These are phyloP conservation scores for Mylabris sibirica DNA, from an alignment of 2,888 invertebrate species.

Conservation along the genomic window DNA sequence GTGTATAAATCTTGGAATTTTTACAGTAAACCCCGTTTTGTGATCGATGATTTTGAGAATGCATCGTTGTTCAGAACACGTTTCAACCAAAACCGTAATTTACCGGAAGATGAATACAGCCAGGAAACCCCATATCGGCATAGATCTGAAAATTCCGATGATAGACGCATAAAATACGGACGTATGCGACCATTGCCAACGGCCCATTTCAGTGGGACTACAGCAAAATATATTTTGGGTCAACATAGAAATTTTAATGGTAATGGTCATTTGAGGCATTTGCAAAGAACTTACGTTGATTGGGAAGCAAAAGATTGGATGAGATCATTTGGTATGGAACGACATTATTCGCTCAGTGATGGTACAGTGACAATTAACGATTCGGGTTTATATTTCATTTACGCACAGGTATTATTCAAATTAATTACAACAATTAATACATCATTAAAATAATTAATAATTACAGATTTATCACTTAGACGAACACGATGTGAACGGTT, in stretches of 20 bases:
- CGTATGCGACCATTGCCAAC: conserved; percentile 63
- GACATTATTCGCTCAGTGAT: conserved; percentile 67
- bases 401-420: conserved; percentile 69
- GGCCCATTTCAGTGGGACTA: conserved; percentile 71
- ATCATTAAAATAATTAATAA: conserved; percentile 2
- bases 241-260: conserved; percentile 69
- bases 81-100: conserved; percentile 28
- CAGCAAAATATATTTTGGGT: conserved; percentile 66
- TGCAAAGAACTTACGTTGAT: conserved; percentile 70
- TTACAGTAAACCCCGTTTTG: background rate
- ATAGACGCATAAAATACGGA: conserved; percentile 35
- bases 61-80: conserved; percentile 35
- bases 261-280: conserved; percentile 73
- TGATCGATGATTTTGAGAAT: conserved; percentile 24
- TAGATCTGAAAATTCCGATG: conserved; percentile 38
- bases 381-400: conserved; percentile 77
- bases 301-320: conserved; percentile 75
- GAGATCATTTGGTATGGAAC: conserved; percentile 66
- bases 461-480: conserved; percentile 80
- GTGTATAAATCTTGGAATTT: background rate
- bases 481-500: conserved; percentile 78
- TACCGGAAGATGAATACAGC: conserved; percentile 31
- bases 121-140: conserved; percentile 33
- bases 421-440: background rate
- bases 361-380: conserved; percentile 75